Base-by-base conservation (phyloP, 2,797 vertebrate genomes). In the Hyperoplus immaculatus region DNA sequence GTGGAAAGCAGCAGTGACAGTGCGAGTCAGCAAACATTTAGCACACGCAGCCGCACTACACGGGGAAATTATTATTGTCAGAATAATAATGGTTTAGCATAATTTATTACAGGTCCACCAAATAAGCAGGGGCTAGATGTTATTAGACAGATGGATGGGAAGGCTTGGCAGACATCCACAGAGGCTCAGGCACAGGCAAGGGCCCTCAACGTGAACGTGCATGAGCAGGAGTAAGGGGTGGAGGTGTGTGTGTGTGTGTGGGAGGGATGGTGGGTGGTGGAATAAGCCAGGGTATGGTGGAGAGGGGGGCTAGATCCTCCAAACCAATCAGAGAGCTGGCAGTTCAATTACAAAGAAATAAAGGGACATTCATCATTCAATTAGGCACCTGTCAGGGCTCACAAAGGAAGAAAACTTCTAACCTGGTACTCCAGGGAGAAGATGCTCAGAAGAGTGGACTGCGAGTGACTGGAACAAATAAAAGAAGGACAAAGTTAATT, bases 301-400 rank as follows among this genome's bases (percentile, higher is more conserved):
- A 4, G 66, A 15, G 5, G n/a, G 18, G 94, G 95, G 95, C 96
- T 95, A 96, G 92, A 96, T 97, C 96, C 96, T 98, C 97, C 96
- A 97, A 97, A 97, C 98, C 98, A 99, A 99, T 99, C 97, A 98
- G 97, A 97, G 96, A 97, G 96, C 97, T 99, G 98, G 97, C 98
- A 99, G 98, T 99, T 99, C 98, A 99, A 99, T 99, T 99, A 99
- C 98, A 99, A 98, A 98, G 97, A 98, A 99, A 99, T 99, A 99
- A 99, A 99, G 97, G 98, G 97, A 99, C 98, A 99, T 99, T 99
- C 98, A 99, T 99, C 98, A 99, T 99, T 99, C 98, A 99, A 99
- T 99, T 99, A 99, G 98, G 98, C 98, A 99, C 97, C 98, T 99
- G 98, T 99, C 98, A 99, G 95, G 96, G 96, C 97, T 97, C 97